These are phyloP conservation scores for Ploceus nigricollis DNA, from an alignment of 2,113 vertebrate species.

Conservation along the genomic window DNA sequence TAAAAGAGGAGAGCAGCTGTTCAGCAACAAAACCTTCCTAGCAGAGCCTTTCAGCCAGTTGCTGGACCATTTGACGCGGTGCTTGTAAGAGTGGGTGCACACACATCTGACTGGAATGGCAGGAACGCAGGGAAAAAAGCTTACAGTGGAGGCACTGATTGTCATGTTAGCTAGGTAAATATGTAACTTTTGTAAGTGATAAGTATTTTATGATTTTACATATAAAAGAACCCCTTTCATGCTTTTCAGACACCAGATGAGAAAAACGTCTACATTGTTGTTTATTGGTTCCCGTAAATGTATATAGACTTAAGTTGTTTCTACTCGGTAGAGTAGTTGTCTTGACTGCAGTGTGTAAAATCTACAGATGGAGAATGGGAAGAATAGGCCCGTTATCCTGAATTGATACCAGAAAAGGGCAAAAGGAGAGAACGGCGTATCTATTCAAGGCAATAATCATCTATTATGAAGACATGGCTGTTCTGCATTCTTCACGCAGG, in stretches of 20 bases:
- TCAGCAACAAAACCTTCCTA: constrained; percentile 33
- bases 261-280: background rate
- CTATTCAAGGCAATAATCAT: background rate
- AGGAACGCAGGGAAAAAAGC: background rate
- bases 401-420: background rate
- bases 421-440: background rate
- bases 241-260: background rate
- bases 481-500: background rate
- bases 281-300: background rate
- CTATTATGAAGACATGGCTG: background rate
- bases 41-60: constrained; percentile 27
- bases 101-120: background rate
- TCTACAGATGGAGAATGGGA: background rate
- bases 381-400: background rate
- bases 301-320: background rate
- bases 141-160: background rate
- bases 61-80: background rate
- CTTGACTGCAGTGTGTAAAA: background rate
- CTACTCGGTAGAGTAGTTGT: background rate
- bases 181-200: background rate
- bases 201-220: background rate
- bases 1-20: constrained; percentile 51
- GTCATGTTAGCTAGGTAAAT: background rate
- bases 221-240: background rate
- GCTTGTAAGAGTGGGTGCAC: background rate